Evolutionary conservation across 2,888 invertebrate genomes (phyloP), one percentile per base, ranked within the genome.

Genomic region (Baccha elongata): DNA sequence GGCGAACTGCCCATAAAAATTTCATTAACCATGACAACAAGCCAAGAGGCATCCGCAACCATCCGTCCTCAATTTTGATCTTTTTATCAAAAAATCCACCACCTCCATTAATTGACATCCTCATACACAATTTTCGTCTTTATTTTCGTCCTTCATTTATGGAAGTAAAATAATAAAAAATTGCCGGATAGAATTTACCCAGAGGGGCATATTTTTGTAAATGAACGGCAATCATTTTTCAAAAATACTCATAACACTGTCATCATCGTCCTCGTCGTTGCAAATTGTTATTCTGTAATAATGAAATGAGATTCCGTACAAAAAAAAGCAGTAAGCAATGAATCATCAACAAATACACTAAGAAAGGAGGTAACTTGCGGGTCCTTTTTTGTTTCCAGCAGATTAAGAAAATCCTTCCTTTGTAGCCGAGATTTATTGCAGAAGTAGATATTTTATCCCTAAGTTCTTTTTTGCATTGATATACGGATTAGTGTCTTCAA

Each of bases 381-480:
- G 19, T 13, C n/a, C 23, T 42, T 23, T 35, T 58, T 13, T 8
- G 17, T 69, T 26, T 58, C 15, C 21, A 53, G 35, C 5, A 46
- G 35, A 32, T 55, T 62, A 46, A 55, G 29, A 58, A 44, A 37
- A 58, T 64, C 13, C 8, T 32, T 58, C 32, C 32, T 26, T 37
- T 58, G 17, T 32, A 15, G 1, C 37, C 13, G 23, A 23, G 35
- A 62, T 69, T 53, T 69, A 69, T 69, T 75, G 42, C 58, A 35
- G n/a, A 32, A 50, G 19, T 26, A 35, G 32, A n/a, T 35, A 50
- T 29, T 32, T 60, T 64, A 32, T 69, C 11, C 40, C n/a, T 15
- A 11, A 11, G 5, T 8, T 3, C 17, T 60, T 3, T 21, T 11
- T 32, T 23, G 23, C 58, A 65, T 48, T 60, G 69, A 62, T 69